Conservation (phyloP, 2,113 vertebrate species). For the Sinocyclocheilus rhinocerous region DNA sequence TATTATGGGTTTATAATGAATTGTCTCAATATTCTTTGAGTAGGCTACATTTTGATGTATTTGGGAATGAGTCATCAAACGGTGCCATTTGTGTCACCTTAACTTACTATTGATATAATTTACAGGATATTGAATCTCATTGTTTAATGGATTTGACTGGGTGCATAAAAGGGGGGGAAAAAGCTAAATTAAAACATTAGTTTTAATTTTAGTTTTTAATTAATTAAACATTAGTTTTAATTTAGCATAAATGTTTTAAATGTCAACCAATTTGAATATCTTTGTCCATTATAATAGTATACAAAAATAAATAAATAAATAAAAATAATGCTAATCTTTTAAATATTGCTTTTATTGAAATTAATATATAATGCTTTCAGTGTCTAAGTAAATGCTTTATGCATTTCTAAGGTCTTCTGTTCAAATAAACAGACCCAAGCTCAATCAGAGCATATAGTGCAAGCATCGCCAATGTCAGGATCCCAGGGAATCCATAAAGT, state of each 20-base stretch:
- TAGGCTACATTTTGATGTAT: not conserved
- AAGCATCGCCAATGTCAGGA: not conserved
- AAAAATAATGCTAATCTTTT: not conserved
- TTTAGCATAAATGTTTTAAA: not conserved
- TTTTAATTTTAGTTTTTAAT: no score
- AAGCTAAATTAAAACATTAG: not conserved
- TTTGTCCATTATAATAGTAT: not conserved
- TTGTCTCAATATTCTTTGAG: not conserved
- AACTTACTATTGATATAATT: not conserved
- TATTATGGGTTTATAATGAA: not conserved
- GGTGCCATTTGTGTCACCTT: not conserved
- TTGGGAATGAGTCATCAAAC: not conserved
- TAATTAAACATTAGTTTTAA: no score
- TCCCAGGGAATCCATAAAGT: not conserved
- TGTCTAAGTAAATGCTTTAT: not conserved
- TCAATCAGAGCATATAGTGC: not conserved
- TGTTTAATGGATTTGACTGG: not conserved
- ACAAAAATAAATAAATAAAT: not conserved
- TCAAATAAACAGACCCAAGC: not conserved
- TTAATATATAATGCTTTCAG: not conserved
- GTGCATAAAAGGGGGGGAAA: not conserved
- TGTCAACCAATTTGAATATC: not conserved
- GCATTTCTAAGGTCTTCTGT: not conserved
- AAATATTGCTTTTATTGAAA: not conserved
- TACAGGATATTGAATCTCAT: not conserved